Conservation (phyloP, 2,888 invertebrate genomes). For the Meteorus cinctellus region DNA sequence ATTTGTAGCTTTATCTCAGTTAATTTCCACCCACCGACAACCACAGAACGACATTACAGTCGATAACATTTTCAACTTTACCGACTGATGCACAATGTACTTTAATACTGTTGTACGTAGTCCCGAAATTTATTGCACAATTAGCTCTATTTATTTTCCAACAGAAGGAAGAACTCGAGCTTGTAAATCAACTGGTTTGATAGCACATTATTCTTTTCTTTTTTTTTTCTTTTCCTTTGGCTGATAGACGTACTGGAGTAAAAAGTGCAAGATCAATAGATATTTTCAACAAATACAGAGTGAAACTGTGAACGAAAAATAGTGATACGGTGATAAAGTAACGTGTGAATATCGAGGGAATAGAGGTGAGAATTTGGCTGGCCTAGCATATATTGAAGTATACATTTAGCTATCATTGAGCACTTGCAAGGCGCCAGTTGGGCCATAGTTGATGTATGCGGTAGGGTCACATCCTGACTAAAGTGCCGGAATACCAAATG, state of each 20-base stretch:
- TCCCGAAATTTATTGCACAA: constrained; percentile 61
- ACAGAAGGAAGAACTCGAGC: constrained; percentile 57
- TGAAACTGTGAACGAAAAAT: no score
- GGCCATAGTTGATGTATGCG: constrained; percentile 53
- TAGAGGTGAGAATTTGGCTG: background rate
- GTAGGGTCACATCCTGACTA: constrained; percentile 65
- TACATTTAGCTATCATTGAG: constrained; percentile 28
- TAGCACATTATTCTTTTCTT: constrained; percentile 38
- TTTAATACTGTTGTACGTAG: constrained; percentile 46
- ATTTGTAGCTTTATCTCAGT: no score
- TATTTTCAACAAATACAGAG: no score
- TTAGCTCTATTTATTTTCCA: constrained; percentile 60
- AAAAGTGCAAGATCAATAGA: background rate
- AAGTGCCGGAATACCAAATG: constrained; percentile 72
- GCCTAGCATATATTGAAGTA: background rate
- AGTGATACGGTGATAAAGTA: background rate
- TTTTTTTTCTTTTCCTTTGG: background rate
- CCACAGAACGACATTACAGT: background rate
- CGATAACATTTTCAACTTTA: background rate
- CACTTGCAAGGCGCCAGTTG: constrained; percentile 26
- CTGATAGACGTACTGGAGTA: background rate
- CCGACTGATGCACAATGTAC: background rate
- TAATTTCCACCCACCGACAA: no score
- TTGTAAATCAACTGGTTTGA: constrained; percentile 60
- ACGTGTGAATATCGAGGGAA: background rate